Evolutionary conservation across 2,888 invertebrate genomes (phyloP), one percentile per base, ranked within the genome.

Genomic region (Argyresthia albistria): DNA sequence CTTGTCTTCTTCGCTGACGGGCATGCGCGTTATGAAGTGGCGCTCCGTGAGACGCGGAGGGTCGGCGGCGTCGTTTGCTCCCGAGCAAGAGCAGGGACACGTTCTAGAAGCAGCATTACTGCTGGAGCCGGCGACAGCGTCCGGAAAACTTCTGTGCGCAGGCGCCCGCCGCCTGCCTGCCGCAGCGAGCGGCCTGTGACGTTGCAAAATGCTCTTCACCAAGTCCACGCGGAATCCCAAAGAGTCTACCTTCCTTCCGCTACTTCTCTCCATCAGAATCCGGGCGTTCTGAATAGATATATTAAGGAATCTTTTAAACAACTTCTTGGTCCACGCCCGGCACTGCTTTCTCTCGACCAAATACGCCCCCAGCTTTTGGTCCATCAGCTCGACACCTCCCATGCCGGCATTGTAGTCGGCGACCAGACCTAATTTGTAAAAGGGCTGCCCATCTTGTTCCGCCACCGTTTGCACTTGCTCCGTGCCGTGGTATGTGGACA

Each of bases 361-460:
- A 15, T 54, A 56, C 14, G 55, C 39, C 12, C 54, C 55, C 16
- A 56, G 14, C 55, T 50, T 56, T 50, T 56, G 54, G 35, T 56
- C 53, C 15, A 53, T 46, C 35, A 35, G 50, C 11, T 55, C 55
- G 7, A 55, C 52, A 8, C 54, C 53, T 8, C 53, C 52, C 56
- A 56, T 56, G 16, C 47, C 46, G 15, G 35, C 11, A 48, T 52
- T 56, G n/a, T 56, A 56, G 25, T 56, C 55, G 7, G 25, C 37
- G 8, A 56, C 50, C 7, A 51, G 43, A 12, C 51, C 35, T 1
- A 50, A 51, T 9, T 46, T 53, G 35, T 46, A 53, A 10, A 50
- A 36, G 9, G 15, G 25, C n/a, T 36, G 53, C 15, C 48, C 35
- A 16, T 37, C 47, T 3, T 50, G 50, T 10, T 52, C 46, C 6